Evolutionary conservation across 2,888 invertebrate species (phyloP), one percentile per base, ranked within the genome.

Genomic region (Ectemnius continuus): DNA sequence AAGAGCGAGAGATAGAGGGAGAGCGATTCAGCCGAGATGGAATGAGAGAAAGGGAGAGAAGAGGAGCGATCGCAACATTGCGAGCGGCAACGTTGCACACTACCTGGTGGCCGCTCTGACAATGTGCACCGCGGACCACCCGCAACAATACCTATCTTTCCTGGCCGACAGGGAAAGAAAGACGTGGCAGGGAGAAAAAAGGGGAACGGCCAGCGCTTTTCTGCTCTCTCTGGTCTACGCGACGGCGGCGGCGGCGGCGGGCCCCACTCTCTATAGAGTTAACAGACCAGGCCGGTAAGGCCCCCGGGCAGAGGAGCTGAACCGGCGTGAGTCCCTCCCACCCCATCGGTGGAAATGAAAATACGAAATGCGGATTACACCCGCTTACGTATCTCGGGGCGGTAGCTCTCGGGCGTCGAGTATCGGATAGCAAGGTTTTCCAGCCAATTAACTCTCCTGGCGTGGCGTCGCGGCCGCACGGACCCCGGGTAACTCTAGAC

Each of bases 71-170:
- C 80, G 88, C 87, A 88, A 88, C 88, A 88, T 89, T 87, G 88
- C 87, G 84, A 87, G 84, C 87, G 90, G 89, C 89, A 90, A 89
- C 88, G 88, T 78, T 87, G 89, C 88, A 84, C 87, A 87, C 88
- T 89, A 88, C 88, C 87, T 88, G 88, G 89, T 89, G 88, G 90
- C 86, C 88, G 85, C 83, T 88, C 89, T 89, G 89, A 89, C 89
- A 90, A 89, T 90, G 87, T 89, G 87, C 88, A 84, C 84, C 84
- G 80, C 75, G 88, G 90, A 89, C 90, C 90, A 89, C 90, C 89
- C 90, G 88, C 89, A 89, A 89, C 88, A 89, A 89, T 89, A 84
- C 86, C 86, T 88, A 88, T 88, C 88, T 89, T 87, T 86, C 84
- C 83, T 83, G 86, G 82, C 83, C 85, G 76, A 81, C 76, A 78